phyloP scores from a whole-genome alignment of 2,888 invertebrate genomes.

The Acronicta psi region DNA sequence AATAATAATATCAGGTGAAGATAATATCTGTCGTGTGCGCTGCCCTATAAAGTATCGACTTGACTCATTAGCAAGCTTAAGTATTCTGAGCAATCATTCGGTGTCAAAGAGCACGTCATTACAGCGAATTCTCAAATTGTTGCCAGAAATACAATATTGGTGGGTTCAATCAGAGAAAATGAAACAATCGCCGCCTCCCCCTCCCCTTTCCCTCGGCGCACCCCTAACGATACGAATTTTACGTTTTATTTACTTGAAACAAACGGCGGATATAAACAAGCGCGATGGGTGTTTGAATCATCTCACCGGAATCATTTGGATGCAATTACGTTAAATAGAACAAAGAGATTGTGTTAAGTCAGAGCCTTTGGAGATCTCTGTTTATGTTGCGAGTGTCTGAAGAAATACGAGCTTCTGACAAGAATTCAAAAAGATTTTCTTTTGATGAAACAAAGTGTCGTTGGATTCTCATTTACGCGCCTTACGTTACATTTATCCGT shows the following conservation, averaged over 20 bases:
- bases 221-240: conserved; percentile 37
- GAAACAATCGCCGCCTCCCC: conserved; percentile 56
- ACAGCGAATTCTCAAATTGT: conserved; percentile 52
- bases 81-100: conserved; percentile 6
- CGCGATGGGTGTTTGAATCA: conserved; percentile 44
- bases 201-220: conserved; percentile 14
- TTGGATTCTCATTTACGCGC: not conserved
- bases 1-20: not conserved
- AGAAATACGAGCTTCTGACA: conserved; percentile 8
- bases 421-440: conserved; percentile 5
- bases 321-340: conserved; percentile 58
- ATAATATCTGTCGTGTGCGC: not conserved
- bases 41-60: not conserved
- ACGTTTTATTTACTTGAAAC: conserved; percentile 53
- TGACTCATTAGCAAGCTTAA: conserved; percentile 4
- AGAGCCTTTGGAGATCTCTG: conserved; percentile 41
- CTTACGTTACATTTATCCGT: too few species aligned
- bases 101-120: conserved; percentile 29
- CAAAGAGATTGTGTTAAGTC: conserved; percentile 50
- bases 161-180: conserved; percentile 67
- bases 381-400: conserved; percentile 28
- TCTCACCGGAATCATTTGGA: conserved; percentile 52
- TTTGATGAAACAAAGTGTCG: conserved; percentile 18
- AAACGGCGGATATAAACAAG: conserved; percentile 45
- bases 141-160: conserved; percentile 70